A percentile compares a stretch with the other conserved stretches of the same genome.
Conservation (phyloP, 1,140 invertebrate genomes). For the Idris sp. region DNA sequence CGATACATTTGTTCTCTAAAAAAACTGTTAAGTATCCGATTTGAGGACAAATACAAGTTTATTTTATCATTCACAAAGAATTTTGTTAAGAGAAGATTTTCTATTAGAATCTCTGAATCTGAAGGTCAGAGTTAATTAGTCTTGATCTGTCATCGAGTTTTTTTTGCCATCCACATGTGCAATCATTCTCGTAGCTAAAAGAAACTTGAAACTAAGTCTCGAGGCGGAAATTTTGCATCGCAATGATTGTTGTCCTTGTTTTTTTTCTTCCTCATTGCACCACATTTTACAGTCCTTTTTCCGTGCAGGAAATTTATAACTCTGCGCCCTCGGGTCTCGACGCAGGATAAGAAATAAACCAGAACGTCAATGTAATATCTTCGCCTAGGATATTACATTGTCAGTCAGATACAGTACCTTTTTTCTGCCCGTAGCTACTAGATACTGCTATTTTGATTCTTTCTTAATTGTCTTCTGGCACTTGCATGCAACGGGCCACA, state of each 20-base stretch:
- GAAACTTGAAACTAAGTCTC: constrained; percentile 16
- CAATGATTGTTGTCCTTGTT: constrained; percentile 34
- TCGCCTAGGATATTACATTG: constrained; percentile 67
- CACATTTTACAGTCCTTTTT: constrained; percentile 42
- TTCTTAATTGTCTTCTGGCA: constrained; percentile 65
- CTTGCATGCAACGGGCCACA: constrained; percentile 42
- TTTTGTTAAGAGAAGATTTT: too few relatives aligned
- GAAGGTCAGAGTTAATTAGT: too few relatives aligned
- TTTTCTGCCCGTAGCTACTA: constrained; percentile 67
- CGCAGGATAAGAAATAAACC: constrained; percentile 63
- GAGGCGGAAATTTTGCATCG: constrained; percentile 20
- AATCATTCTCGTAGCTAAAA: constrained; percentile 9
- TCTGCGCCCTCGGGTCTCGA: constrained; percentile 37
- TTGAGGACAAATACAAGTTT: too few relatives aligned
- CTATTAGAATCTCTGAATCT: too few relatives aligned
- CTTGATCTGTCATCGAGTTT: too few relatives aligned
- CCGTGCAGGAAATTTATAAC: constrained; percentile 53
- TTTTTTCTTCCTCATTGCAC: constrained; percentile 17
- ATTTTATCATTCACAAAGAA: too few relatives aligned
- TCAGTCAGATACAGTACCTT: constrained; percentile 63
- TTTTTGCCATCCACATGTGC: constrained; percentile 14
- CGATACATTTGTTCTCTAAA: too few relatives aligned
- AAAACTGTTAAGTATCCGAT: too few relatives aligned
- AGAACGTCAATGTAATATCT: constrained; percentile 60
- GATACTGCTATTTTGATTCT: constrained; percentile 68